Percentiles rank a stretch among this genome's conserved stretches.
phyloP scores from a whole-genome alignment of 2,797 vertebrate species.

The Pitangus sulphuratus region DNA sequence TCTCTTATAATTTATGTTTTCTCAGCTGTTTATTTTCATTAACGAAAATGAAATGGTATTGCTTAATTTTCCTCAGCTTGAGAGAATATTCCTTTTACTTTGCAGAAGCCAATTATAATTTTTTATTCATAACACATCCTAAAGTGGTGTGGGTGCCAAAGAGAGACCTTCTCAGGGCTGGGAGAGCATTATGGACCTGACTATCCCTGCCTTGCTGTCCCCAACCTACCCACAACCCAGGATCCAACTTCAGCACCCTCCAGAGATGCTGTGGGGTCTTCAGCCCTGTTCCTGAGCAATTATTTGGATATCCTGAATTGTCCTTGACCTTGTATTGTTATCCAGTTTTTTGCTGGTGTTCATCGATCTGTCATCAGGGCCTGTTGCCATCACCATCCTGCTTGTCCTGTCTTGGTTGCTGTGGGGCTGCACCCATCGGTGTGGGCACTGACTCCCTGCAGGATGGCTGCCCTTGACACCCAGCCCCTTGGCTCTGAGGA shows the following conservation, averaged over 20 bases:
- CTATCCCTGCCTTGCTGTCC: not conserved
- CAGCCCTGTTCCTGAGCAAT: not conserved
- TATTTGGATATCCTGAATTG: not conserved
- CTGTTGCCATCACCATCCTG: not conserved
- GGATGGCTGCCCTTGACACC: no score
- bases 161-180: not conserved
- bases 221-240: not conserved
- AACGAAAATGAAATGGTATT: not conserved
- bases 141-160: not conserved
- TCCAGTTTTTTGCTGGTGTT: not conserved
- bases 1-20: not conserved
- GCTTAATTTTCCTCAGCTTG: not conserved
- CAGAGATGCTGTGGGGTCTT: not conserved
- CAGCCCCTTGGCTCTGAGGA: not conserved
- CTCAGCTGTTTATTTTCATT: not conserved
- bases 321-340: not conserved
- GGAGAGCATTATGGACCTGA: not conserved
- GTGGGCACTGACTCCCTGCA: no score
- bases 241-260: not conserved
- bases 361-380: not conserved
- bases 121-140: not conserved
- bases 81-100: not conserved
- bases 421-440: no score
- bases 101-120: not conserved
- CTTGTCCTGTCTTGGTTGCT: accelerated